Base-by-base conservation (phyloP, 2,888 invertebrate species). In the Hedya salicella region DNA sequence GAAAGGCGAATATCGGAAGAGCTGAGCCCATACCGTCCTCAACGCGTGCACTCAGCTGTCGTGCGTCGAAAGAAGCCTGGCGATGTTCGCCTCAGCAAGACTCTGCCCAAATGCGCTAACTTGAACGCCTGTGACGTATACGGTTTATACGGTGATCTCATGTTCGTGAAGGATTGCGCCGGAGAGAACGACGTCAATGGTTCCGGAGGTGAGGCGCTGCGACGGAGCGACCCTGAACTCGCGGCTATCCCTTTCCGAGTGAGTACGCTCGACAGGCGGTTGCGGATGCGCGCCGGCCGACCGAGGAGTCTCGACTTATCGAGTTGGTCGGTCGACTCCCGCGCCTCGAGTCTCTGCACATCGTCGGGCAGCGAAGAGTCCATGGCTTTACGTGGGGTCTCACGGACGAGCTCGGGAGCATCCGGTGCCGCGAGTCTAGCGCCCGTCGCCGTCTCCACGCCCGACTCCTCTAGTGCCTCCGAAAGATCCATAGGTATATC, bases 321-420 rank as follows among this genome's bases (percentile, higher is more conserved):
- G 2, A 97, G 96, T 83, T 97, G 97, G 97, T 97, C 96, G 0
- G 96, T 97, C 1, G 97, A 97, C 81, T 97, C 97, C 0, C 94
- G 96, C 69, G 96, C 96, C 0, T 96, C 96, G 17, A 96, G 96
- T 67, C 81, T 96, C 9, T 96, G 96, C 79, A 96, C 96, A 0
- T 97, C 96, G 0, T 96, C 97, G 0, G 96, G 97, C n/a, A 96
- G 96, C 70, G 97, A 97, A 78, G 97, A 97, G 77, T 96, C 96
- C 69, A 94, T 96, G 93, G 96, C 95, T 1, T 86, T 96, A 14
- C 93, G 96, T 1, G 95, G 95, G 62, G 94, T 96, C 0, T 96
- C 96, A 0, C 90, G 96, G 32, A 96, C 96, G 70, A 96, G 95
- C 80, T 96, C 96, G 46, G 96, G 94, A 68, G 96, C 95, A 50